Evolutionary conservation across 2,797 vertebrate genomes (phyloP).

Genomic region (Phalloptychus januarius): DNA sequence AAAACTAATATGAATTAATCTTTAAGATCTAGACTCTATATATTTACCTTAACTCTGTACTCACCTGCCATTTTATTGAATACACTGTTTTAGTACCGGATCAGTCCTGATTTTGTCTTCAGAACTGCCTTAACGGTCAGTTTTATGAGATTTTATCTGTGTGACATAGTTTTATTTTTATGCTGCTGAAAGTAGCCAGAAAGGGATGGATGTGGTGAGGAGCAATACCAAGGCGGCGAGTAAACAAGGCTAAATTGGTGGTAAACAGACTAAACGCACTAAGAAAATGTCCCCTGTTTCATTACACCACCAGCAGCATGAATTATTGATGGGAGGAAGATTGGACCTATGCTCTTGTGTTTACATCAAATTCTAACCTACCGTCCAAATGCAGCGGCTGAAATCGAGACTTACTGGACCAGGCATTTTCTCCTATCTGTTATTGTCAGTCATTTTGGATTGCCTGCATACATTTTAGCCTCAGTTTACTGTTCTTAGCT

Average conservation of each 20-base stretch:
- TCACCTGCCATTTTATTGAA: not conserved
- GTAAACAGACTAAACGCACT: not conserved
- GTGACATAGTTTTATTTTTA: not conserved
- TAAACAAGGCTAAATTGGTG: not conserved
- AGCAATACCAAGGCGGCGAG: not conserved
- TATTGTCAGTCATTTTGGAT: not conserved
- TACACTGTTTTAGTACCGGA: not conserved
- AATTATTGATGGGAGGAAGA: not conserved
- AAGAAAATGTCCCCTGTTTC: not conserved
- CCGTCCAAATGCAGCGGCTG: not conserved
- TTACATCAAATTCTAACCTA: not conserved
- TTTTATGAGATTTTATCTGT: not conserved
- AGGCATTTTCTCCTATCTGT: not conserved
- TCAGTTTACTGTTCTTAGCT: not conserved
- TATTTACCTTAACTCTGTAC: not conserved
- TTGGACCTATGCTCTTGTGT: not conserved
- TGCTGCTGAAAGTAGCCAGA: not conserved
- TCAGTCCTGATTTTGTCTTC: not conserved
- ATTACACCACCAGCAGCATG: not conserved
- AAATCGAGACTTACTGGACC: not conserved
- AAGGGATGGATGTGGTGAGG: not conserved
- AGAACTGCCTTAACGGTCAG: not conserved
- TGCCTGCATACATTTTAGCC: not conserved
- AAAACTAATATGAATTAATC: too few species aligned
- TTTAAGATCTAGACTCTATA: not conserved